Base-by-base conservation (phyloP, 2,888 invertebrate genomes). In the Strigamia transsilvanica region DNA sequence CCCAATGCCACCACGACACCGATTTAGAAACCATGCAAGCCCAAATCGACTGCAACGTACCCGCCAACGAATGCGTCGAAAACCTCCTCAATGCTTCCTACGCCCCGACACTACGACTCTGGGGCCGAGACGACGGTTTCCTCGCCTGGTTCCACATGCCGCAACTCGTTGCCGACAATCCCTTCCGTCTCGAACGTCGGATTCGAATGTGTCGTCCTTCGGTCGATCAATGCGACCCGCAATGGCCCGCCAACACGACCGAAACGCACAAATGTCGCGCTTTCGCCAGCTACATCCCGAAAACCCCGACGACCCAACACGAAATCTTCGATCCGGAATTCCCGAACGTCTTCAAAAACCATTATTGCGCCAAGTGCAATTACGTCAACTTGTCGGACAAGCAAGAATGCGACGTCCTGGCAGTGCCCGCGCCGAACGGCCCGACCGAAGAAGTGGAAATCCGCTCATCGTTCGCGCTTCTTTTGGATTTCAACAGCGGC, bases 311-410 rank as follows among this genome's bases (percentile, higher is more conserved):
- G 15, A 46, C n/a, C 1, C 27, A 27, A 27, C 27, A 27, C n/a
- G n/a, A 46, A 13, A 46, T 46, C 5, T 46, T 46, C 12, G 46
- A n/a, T 15, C 15, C n/a, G 46, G 46, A 13, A 0, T 15, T 27
- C 4, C 12, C 10, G 6, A 85, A 85, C n/a, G 86, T 86, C 2
- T 89, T 87, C 85, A 86, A 88, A 82, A 90, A 90, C 84, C 86
- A 87, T 0, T 89, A 89, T 84, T 90, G 90, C 84, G 90, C 89
- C 18, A 85, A 88, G 46, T 90, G 90, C 84, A 89, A 89, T 84
- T 86, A 41, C 41, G 15, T 78, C 13, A 18, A 78, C 13, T 78
- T 23, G 2, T 23, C 27, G 2, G 15, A 34, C 27, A 38, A 21
- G 6, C 27, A n/a, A 41, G 18, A 15, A 13, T 42, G 46, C 46